Evolutionary conservation across 1,140 invertebrate genomes (phyloP), one percentile per base, ranked within the genome.

Genomic region (Heliconius eleuchia): DNA sequence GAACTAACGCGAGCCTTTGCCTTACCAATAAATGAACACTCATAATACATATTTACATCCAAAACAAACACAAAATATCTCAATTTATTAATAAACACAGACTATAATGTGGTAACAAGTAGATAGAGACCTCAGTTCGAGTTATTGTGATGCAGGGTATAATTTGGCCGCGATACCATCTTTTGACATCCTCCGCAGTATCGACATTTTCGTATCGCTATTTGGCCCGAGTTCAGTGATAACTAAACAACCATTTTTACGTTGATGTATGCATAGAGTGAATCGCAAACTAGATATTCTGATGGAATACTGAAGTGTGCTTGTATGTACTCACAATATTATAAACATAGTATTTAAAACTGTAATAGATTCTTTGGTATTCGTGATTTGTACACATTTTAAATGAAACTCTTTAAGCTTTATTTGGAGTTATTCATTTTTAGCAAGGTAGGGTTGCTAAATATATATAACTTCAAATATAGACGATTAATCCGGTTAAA

Each of bases 161-260:
- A 92, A 93, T 93, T 93, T 93, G 89, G 89, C 79, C 79, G 79
- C 83, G 90, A 93, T 91, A 86, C 79, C 92, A 92, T 93, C 90
- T 57, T 57, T 80, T 81, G 82, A 82, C 86, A 88, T 88, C 87
- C 87, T 90, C 86, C 86, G 81, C 87, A 91, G 91, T 91, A 91
- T 80, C 80, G 81, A 86, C 91, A 89, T 91, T 91, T 91, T 91
- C 91, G 90, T 90, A 85, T 82, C 79, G 83, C 85, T 85, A 88
- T 91, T 91, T 90, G 89, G 90, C 90, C 89, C 86, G 84, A 78
- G 81, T 86, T 80, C 83, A 87, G 73, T 85, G 79, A 84, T 85
- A 86, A 84, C 83, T 76, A 80, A 87, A 88, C 83, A 85, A 83
- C 79, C 82, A 79, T 85, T 87, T 89, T 86, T 86, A 79, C 82